Evolutionary conservation across 37 sponge, comb jelly and placozoan genomes (phyloP).

Genomic region (Haliclona indistincta): DNA sequence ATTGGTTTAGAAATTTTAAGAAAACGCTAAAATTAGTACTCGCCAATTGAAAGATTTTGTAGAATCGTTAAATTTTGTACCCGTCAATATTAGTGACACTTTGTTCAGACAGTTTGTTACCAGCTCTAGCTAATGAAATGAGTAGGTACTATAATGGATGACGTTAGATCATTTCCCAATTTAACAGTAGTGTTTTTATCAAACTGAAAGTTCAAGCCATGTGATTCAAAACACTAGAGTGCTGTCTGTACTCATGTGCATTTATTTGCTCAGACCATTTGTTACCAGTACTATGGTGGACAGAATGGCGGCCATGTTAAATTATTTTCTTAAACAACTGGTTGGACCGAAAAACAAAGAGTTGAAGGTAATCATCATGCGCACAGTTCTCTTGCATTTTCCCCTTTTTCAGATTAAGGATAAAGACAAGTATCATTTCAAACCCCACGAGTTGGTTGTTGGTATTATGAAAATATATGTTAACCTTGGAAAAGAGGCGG

Average conservation of each 20-base stretch:
- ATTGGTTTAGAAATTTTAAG: too few species aligned
- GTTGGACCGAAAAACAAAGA: constrained; percentile 86
- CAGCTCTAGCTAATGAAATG: too few species aligned
- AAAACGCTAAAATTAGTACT: too few species aligned
- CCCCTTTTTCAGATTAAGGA: constrained; percentile 71
- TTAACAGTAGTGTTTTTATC: too few species aligned
- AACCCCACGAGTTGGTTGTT: constrained; percentile 77
- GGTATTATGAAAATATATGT: constrained; percentile 76
- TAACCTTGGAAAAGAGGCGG: constrained; percentile 59
- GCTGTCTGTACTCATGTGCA: not conserved
- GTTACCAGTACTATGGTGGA: constrained; percentile 75
- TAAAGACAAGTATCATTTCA: constrained; percentile 70
- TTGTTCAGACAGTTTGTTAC: too few species aligned
- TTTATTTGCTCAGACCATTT: constrained; percentile 39
- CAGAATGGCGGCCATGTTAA: constrained; percentile 91
- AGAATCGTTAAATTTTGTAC: too few species aligned
- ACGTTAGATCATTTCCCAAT: too few species aligned
- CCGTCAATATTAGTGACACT: too few species aligned
- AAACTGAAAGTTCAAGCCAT: too few species aligned
- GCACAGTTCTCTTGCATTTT: too few species aligned
- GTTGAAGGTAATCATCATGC: constrained; percentile 73
- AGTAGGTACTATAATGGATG: too few species aligned
- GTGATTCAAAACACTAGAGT: not conserved
- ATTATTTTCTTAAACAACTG: constrained; percentile 90
- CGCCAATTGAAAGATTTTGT: too few species aligned